These are phyloP conservation scores for Nothoprocta perdicaria DNA, from an alignment of 2,113 vertebrate genomes.

Conservation along the genomic window DNA sequence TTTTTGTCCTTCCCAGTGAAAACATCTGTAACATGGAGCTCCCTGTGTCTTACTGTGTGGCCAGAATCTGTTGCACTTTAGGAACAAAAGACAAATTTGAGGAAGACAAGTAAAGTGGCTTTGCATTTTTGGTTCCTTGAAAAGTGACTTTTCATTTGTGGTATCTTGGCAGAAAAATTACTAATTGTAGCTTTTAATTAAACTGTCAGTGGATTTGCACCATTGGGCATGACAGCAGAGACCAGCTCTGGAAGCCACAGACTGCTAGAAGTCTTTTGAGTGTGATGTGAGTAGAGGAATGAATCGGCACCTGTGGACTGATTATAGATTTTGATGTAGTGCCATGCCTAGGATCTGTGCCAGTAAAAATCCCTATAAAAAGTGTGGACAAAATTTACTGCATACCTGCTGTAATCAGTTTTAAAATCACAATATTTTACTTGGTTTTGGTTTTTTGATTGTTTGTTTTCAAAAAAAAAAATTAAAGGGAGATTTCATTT, in stretches of 20 bases:
- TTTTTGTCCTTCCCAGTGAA: neutral
- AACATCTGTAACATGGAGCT: neutral
- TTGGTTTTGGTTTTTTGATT: neutral
- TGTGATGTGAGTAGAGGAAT: neutral
- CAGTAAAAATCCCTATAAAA: constrained; percentile 56
- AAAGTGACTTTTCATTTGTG: neutral
- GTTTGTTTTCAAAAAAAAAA: neutral
- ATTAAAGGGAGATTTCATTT: neutral
- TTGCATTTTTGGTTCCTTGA: neutral
- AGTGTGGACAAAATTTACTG: constrained; percentile 50
- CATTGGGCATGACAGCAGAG: neutral
- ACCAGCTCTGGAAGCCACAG: neutral
- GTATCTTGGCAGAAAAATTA: neutral
- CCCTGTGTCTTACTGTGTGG: neutral
- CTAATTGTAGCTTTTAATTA: neutral
- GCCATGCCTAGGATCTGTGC: neutral
- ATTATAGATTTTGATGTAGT: constrained; percentile 32
- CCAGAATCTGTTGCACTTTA: neutral
- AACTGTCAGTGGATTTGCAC: neutral
- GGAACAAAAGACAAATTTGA: neutral
- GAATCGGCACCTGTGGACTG: neutral
- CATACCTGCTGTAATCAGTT: neutral
- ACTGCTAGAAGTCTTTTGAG: neutral
- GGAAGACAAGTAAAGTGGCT: neutral
- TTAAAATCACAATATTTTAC: constrained; percentile 19